Evolutionary conservation across 2,888 invertebrate genomes (phyloP).

Genomic region (Iphiclides podalirius): DNA sequence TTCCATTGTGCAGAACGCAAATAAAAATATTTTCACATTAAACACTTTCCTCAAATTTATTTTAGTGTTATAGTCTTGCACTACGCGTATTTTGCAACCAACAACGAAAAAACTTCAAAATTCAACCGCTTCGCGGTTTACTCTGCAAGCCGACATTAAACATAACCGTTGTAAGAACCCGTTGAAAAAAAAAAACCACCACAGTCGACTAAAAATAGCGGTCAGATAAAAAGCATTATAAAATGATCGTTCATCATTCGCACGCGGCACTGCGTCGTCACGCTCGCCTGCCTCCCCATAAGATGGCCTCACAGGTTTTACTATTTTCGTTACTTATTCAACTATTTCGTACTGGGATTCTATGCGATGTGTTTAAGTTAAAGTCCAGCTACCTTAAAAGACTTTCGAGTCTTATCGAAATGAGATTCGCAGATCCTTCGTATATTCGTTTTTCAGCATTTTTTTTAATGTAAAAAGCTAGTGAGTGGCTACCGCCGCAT

Average conservation of each 20-base stretch:
- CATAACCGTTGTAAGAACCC: slow-evolving; percentile 5
- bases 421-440: no score
- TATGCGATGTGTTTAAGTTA: no score
- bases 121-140: neutral
- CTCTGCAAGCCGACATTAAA: neutral
- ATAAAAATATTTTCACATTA: no score
- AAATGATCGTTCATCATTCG: slow-evolving; percentile 27
- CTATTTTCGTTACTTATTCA: slow-evolving; percentile 29
- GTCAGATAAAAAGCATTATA: slow-evolving; percentile 24
- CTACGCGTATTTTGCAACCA: slow-evolving; percentile 24
- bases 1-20: no score
- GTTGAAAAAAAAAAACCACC: neutral
- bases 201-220: slow-evolving; percentile 12
- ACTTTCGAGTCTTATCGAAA: no score
- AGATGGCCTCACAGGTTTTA: slow-evolving; percentile 40
- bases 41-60: no score
- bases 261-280: slow-evolving; percentile 34
- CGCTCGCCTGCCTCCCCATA: slow-evolving; percentile 36
- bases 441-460: no score
- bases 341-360: slow-evolving; percentile 6
- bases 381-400: no score
- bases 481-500: no score
- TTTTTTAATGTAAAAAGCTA: no score
- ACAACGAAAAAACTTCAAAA: neutral
- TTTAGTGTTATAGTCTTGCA: no score